Base-by-base conservation (phyloP, 1,140 invertebrate genomes). In the Bemisia tabaci region DNA sequence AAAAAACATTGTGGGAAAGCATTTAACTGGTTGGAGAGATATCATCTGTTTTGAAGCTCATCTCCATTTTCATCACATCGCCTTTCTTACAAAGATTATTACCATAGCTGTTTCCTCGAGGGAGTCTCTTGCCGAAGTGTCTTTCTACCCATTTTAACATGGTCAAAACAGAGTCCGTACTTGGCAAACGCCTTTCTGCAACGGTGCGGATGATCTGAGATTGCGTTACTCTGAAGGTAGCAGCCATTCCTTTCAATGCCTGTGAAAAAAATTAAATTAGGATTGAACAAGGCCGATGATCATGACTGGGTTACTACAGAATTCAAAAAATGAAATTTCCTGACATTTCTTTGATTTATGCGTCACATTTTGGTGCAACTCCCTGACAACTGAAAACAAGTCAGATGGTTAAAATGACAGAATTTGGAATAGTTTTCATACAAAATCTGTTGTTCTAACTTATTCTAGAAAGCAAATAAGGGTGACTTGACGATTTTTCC, bases 61-160 rank as follows among this genome's bases (percentile, higher is more conserved):
- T 62, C n/a, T 69, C 68, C 61, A 69, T 63, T 64, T 69, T 26
- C 68, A 69, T 69, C 25, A 59, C 12, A 11, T 63, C 68, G n/a
- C 66, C 60, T 63, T 65, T 63, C 58, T 59, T 39, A 1, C 48
- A 26, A 1, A 69, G 24, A 64, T n/a, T 66, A 23, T 67, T 69
- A 26, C 68, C 66, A 22, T 66, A 33, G 63, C 68, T 69, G 62
- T 66, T 65, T 24, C 64, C 82, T 22, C 85, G 78, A 0, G 86
- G 87, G 72, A 89, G 88, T 65, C 88, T 84, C 60, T 83, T 81
- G 68, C 85, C 87, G 70, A 92, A 82, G 72, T 92, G 89, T 61
- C 90, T 79, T 72, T 92, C 90, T 0, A 94, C 87, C 91, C 91
- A 94, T 73, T 91, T 92, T 2, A 95, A 78, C 85, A 94, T 87